Base-by-base conservation (phyloP, 2,113 vertebrate species). In the Phrynocephalus versicolor region DNA sequence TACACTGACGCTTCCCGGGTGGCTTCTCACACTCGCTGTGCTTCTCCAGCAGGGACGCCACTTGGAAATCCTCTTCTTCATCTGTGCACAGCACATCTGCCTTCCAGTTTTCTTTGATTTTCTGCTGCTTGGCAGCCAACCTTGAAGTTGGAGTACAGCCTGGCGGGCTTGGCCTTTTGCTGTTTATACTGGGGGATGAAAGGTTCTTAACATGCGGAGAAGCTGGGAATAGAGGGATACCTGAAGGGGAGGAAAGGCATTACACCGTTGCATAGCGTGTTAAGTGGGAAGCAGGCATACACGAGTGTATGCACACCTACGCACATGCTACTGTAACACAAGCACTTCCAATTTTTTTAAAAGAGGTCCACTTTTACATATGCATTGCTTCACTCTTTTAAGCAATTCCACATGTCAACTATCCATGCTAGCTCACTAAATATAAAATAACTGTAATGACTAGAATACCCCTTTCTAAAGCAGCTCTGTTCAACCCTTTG, bases 1-100 rank as follows among this genome's bases (percentile, higher is more conserved):
- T 99, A 96, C 98, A 99, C 94, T 98, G 98, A 91, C 98, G 97
- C 96, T 99, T 99, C 97, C 98, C 98, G 95, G 98, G 98, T 96
- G 98, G 98, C 93, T 99, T 99, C 96, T 99, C 98, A 18, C 96
- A 94, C 92, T 98, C 98, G 83, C 96, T 95, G 93, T 98, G 97
- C 94, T 98, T 97, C 94, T 97, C 98, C 88, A 96, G 96, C 92
- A 97, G 94, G 88, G 97, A 96, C 95, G 96, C 91, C 82, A 94
- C 91, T 89, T 96, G 96, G 91, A 95, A 96, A 94, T 97, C 96
- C 94, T 97, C 94, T 87, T 97, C 96, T 91, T 98, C 97, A 87
- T 96, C 97, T 94, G 96, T 92, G 91, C 97, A 96, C 95, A 94
- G 91, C 94, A 96, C 92, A 92, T 96, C 93, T 92, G 94, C 94